Percentiles rank a stretch among this genome's conserved stretches.
Evolutionary conservation across 2,113 vertebrate species (phyloP).

Genomic region (Felis chaus): DNA sequence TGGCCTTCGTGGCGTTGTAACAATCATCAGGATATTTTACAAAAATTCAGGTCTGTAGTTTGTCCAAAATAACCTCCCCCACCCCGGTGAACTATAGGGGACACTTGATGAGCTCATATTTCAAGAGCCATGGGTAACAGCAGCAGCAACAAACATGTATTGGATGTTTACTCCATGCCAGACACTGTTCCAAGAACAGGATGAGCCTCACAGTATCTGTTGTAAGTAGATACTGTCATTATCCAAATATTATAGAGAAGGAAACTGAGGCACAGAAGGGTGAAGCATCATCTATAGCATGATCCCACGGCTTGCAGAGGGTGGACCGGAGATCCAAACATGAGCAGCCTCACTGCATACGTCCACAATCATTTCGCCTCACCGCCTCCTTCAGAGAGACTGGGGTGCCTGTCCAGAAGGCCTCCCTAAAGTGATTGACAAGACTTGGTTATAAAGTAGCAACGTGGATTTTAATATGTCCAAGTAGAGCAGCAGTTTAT

Average conservation of each 20-base stretch:
- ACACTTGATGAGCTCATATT: constrained; percentile 10
- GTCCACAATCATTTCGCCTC: fast-evolving
- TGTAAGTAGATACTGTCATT: neutral
- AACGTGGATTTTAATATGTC: neutral
- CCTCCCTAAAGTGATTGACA: neutral
- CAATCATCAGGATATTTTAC: neutral
- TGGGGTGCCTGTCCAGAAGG: neutral
- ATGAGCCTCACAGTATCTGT: neutral
- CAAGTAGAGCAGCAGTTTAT: neutral
- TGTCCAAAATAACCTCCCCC: neutral
- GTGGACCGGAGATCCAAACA: neutral
- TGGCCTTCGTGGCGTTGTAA: neutral
- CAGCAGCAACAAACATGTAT: neutral
- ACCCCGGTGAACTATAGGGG: neutral
- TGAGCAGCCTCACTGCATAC: no score
- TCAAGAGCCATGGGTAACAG: neutral
- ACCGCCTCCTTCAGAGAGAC: neutral
- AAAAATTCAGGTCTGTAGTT: constrained; percentile 8
- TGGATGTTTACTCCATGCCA: neutral
- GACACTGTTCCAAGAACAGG: neutral
- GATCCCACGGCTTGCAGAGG: no score
- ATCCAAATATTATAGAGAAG: neutral
- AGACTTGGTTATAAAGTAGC: neutral
- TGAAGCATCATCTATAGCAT: neutral
- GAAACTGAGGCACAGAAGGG: neutral